A percentile compares a stretch with the other conserved stretches of the same genome.
These are phyloP conservation scores for Axis porcinus DNA, from an alignment of 2,113 vertebrate genomes.

Conservation along the genomic window DNA sequence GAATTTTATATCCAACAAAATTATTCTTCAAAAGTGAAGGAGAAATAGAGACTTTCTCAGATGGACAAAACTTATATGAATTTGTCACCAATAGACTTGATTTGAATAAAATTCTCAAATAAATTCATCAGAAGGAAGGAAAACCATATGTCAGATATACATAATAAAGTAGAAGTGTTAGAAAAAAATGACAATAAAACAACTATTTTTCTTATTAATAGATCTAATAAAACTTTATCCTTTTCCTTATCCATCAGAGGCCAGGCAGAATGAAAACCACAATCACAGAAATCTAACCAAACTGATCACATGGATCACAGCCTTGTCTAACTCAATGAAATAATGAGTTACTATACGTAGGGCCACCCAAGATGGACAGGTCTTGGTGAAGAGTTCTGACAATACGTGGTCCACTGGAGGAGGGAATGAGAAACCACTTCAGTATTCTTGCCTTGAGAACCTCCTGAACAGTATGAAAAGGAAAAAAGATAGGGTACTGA, in stretches of 20 bases:
- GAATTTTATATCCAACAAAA: not conserved
- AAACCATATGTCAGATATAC: not conserved
- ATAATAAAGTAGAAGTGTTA: not conserved
- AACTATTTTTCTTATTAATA: not conserved
- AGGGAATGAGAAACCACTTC: not conserved
- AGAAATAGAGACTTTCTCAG: not conserved
- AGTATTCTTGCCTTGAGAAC: not conserved
- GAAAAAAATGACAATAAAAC: not conserved
- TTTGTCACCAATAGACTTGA: not conserved
- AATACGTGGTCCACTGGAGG: not conserved
- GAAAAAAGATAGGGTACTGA: not conserved
- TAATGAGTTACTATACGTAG: not conserved
- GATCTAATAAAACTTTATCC: not conserved
- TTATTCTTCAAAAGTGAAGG: not conserved
- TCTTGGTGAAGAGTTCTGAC: not conserved
- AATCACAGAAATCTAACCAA: not conserved
- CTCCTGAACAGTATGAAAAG: not conserved
- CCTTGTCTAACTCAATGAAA: not conserved
- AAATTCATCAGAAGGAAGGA: not conserved
- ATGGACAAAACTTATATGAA: not conserved
- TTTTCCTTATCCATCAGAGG: not conserved
- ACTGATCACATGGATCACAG: not conserved
- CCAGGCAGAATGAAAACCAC: not conserved
- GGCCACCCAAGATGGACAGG: not conserved
- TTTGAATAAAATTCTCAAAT: not conserved